Percentiles rank a stretch among this genome's conserved stretches.
Evolutionary conservation across 2,888 invertebrate species (phyloP).

Genomic region (Hydrotaea diabolus): DNA sequence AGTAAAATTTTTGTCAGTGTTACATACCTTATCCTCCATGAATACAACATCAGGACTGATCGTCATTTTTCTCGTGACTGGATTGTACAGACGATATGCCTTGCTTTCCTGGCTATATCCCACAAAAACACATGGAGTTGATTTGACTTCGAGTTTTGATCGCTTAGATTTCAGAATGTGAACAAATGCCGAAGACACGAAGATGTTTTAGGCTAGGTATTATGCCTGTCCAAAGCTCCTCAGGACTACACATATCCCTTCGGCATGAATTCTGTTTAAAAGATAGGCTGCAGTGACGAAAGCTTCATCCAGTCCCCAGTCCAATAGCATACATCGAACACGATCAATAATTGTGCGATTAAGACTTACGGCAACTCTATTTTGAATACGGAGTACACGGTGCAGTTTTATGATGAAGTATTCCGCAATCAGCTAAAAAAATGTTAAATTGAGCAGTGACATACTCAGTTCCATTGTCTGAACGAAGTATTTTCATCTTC

Average conservation of each 20-base stretch:
- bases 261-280: conserved; percentile 63
- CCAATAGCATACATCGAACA: conserved; percentile 54
- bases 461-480: conserved; percentile 67
- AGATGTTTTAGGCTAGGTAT: conserved; percentile 41
- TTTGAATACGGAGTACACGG: conserved; percentile 57
- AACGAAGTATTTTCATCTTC: conserved; percentile 62
- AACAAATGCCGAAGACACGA: no score
- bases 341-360: conserved; percentile 54
- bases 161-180: no score
- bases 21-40: no score
- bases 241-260: conserved; percentile 54
- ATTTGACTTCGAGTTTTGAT: no score
- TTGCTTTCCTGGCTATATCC: no score
- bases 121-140: no score
- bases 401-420: conserved; percentile 47
- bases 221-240: conserved; percentile 60
- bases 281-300: conserved; percentile 62
- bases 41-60: no score
- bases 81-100: no score
- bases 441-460: background rate
- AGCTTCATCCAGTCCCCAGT: conserved; percentile 50
- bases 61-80: no score
- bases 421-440: conserved; percentile 26
- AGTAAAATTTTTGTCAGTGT: no score
- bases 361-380: conserved; percentile 53